Conservation (phyloP, 1,140 invertebrate genomes). For the Penaeus indicus region DNA sequence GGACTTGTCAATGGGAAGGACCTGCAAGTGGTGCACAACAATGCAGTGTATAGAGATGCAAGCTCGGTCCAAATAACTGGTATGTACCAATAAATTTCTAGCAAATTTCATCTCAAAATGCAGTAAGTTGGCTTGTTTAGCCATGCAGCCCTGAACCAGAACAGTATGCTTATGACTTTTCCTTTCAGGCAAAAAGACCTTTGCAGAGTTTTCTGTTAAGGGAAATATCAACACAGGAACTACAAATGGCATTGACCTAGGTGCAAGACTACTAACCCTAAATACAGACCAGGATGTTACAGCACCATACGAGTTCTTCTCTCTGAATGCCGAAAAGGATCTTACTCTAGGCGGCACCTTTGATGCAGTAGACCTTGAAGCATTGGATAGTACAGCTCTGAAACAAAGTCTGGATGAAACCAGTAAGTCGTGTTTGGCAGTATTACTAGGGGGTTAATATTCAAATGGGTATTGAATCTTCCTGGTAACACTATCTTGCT, state of each 20-base stretch:
- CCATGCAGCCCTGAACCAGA: no score
- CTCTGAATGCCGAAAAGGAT: not conserved
- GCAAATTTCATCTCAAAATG: not conserved
- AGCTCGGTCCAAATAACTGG: no score
- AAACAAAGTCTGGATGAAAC: no score
- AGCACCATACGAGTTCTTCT: not conserved
- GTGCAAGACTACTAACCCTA: not conserved
- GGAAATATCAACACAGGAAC: not conserved
- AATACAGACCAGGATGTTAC: not conserved
- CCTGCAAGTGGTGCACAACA: not conserved
- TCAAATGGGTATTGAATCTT: no score
- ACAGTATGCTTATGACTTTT: no score
- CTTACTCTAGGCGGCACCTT: not conserved
- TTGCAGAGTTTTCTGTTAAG: not conserved
- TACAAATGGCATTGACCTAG: not conserved
- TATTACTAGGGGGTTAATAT: no score
- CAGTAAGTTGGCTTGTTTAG: not conserved
- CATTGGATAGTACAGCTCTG: no score
- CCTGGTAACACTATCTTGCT: no score
- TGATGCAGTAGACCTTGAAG: not conserved
- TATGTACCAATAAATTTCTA: no score
- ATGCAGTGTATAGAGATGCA: not conserved
- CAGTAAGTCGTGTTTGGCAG: no score
- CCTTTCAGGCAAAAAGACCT: not conserved
- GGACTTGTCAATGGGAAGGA: conserved; percentile 23